A percentile compares a stretch with the other conserved stretches of the same genome.
These are phyloP conservation scores for Steinernema carpocapsae DNA, from an alignment of 2,888 invertebrate species.

Conservation along the genomic window DNA sequence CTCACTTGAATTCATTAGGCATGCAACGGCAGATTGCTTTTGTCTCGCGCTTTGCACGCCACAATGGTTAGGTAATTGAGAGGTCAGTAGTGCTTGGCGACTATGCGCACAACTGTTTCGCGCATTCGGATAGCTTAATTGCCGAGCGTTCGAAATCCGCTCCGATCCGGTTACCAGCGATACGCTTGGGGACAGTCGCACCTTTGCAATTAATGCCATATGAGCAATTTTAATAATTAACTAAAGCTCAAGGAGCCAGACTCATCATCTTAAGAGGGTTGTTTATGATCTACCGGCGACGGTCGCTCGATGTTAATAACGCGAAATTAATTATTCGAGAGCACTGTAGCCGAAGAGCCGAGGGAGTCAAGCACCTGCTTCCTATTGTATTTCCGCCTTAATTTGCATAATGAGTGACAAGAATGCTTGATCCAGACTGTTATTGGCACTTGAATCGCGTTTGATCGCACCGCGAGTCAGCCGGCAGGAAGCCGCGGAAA, in stretches of 20 bases:
- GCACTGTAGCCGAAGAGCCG: not conserved
- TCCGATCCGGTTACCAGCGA: not conserved
- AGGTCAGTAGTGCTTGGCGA: slow-evolving; percentile 3
- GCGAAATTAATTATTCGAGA: slow-evolving; percentile 31
- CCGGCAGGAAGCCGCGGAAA: not conserved
- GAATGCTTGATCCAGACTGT: slow-evolving; percentile 27
- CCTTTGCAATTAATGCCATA: slow-evolving; percentile 4
- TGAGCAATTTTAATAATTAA: slow-evolving; percentile 15
- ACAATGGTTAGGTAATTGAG: slow-evolving; percentile 35
- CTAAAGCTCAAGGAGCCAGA: not conserved
- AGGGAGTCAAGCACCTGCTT: slow-evolving; percentile 31
- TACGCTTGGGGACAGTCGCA: not conserved
- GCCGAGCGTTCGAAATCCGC: not conserved
- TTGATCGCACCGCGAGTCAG: slow-evolving; percentile 27
- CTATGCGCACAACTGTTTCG: slow-evolving; percentile 24
- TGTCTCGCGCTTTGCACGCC: slow-evolving; percentile 32
- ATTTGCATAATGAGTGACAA: slow-evolving; percentile 34
- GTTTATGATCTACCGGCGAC: slow-evolving; percentile 30
- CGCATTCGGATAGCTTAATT: slow-evolving; percentile 21
- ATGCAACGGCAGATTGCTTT: slow-evolving; percentile 34
- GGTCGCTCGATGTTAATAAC: slow-evolving; percentile 27
- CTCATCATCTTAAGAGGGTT: not conserved
- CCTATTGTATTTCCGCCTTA: slow-evolving; percentile 32
- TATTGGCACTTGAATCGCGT: slow-evolving; percentile 28
- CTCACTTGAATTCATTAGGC: slow-evolving; percentile 33